Base-by-base conservation (phyloP, 1,140 invertebrate genomes). In the Drosophila busckii region DNA sequence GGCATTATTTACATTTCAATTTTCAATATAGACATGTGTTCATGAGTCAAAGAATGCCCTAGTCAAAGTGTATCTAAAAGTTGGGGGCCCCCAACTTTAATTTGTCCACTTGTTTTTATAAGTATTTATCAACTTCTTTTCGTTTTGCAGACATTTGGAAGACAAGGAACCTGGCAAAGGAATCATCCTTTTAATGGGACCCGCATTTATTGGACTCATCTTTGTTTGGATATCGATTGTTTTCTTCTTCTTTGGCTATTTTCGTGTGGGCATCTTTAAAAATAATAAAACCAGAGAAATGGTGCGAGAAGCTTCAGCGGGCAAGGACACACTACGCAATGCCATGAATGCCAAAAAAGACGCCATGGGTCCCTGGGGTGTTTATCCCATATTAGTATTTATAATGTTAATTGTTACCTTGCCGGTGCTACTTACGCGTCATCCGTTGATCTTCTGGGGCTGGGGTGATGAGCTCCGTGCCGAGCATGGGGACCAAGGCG, bases 181-280 rank as follows among this genome's bases (percentile, higher is more conserved):
- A 8, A 0, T 23, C 0, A 0, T 17, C 0, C 0, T 38, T 0
- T 13, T 50, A 5, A 0, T 52, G 7, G 13, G 2, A 3, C 63
- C 68, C 0, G 10, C 38, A 0, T 0, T 64, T 13, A 2, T 64
- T 2, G 54, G 63, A 1, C 5, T 60, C n/a, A n/a, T n/a, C n/a
- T n/a, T n/a, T n/a, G n/a, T n/a, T n/a, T n/a, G n/a, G n/a, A n/a
- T n/a, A n/a, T n/a, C n/a, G n/a, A n/a, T n/a, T n/a, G n/a, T n/a
- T n/a, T n/a, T n/a, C n/a, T n/a, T n/a, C n/a, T n/a, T n/a, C n/a
- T 0, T 0, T 38, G 0, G 17, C 46, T 0, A 9, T 45, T 17
- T 7, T 28, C 5, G 0, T 80, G 1, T 78, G 73, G 73, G 38
- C n/a, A n/a, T n/a, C n/a, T n/a, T n/a, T n/a, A n/a, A n/a, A n/a